Evolutionary conservation across 2,888 invertebrate species (phyloP).

Genomic region (Ligdia adustata): DNA sequence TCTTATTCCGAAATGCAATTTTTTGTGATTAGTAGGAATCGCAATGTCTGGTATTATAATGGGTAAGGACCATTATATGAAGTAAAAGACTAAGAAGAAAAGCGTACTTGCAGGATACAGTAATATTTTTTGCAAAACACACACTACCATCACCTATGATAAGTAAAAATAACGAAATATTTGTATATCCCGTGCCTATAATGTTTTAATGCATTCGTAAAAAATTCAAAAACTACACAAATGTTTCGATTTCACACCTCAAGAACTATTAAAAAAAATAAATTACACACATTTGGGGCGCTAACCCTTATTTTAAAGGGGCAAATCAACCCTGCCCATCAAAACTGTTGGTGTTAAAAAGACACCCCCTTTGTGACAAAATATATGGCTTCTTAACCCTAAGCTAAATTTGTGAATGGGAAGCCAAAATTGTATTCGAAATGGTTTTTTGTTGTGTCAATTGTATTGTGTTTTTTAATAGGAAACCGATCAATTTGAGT

Average conservation of each 20-base stretch:
- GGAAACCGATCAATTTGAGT: slow-evolving; percentile 43
- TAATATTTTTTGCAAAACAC: too few species aligned
- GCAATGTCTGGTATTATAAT: too few species aligned
- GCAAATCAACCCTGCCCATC: slow-evolving; percentile 62
- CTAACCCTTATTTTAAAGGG: slow-evolving; percentile 67
- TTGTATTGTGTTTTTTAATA: slow-evolving; percentile 49
- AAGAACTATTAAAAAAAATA: slow-evolving; percentile 31
- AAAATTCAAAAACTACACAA: slow-evolving; percentile 19
- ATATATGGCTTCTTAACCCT: slow-evolving; percentile 79
- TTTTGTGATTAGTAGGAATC: too few species aligned
- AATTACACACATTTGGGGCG: slow-evolving; percentile 41
- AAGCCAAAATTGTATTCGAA: slow-evolving; percentile 74
- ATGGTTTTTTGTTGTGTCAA: slow-evolving; percentile 63
- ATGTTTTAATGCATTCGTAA: too few species aligned
- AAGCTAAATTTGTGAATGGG: slow-evolving; percentile 71
- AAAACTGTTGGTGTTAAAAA: slow-evolving; percentile 77
- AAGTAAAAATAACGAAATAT: too few species aligned
- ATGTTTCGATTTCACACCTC: slow-evolving; percentile 29
- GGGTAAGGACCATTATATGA: too few species aligned
- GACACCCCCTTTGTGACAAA: slow-evolving; percentile 72
- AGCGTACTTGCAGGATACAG: too few species aligned
- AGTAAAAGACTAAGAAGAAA: too few species aligned
- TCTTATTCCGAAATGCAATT: too few species aligned
- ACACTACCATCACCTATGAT: too few species aligned
- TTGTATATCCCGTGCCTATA: too few species aligned